Evolutionary conservation across 2,797 vertebrate genomes (phyloP), one percentile per base, ranked within the genome.

Genomic region (Phataginus tricuspis): DNA sequence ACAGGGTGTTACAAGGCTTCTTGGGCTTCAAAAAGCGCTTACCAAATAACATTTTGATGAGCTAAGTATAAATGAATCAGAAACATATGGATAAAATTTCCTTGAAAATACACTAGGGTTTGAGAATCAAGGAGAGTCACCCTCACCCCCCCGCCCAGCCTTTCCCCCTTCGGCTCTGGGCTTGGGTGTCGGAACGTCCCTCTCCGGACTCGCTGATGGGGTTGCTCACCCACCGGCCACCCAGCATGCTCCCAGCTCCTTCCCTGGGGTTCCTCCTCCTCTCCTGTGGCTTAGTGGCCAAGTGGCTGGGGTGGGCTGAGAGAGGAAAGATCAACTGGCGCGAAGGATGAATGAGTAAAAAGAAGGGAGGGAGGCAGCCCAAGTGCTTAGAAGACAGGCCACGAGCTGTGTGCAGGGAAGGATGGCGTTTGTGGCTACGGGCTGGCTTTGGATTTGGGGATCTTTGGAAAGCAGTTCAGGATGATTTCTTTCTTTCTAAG

Each of bases 21-120:
- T 84, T 95, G 79, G 91, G 95, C 69, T 97, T 97, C 96, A 95
- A 94, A 95, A 82, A 85, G 66, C 51, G 96, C 71, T 96, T 86
- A 84, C 57, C 78, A 90, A 96, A 95, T 96, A 97, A 94, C 92
- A 85, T 96, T 92, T 97, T 96, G 92, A 96, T 97, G 97, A 97
- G 97, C 97, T 98, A 96, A 97, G 96, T 95, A 95, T 96, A 96
- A 97, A 97, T 95, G 97, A 98, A 97, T 97, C 96, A 97, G 95
- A 97, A 97, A 95, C 97, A 97, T 96, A 97, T 93, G 97, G 95
- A 96, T 95, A 96, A 89, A 96, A 96, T 96, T 96, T 97, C 72
- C 92, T 86, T 97, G 92, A 77, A 87, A 97, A 97, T 92, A 79
- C 90, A 80, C 90, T 95, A 84, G 66, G 66, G 64, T 91, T 95